Conservation (phyloP, 2,797 vertebrate genomes). For the Rhabdomys pumilio region DNA sequence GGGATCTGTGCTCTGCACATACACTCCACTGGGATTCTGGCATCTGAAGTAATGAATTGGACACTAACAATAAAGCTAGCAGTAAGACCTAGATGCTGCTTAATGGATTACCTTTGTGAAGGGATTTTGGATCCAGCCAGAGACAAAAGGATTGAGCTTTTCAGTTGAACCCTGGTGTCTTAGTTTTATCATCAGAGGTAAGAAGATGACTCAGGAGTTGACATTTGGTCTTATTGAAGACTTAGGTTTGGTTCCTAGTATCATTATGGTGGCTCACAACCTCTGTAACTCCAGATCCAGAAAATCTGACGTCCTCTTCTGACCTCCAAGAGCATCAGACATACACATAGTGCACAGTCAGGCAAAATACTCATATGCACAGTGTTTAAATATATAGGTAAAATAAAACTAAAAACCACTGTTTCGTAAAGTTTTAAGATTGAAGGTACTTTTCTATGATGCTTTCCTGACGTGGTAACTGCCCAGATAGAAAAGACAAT, state of each 20-base stretch:
- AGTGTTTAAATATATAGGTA: too few species aligned
- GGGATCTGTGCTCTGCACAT: not conserved
- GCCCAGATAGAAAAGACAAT: not conserved
- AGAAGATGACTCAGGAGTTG: not conserved
- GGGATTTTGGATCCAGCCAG: not conserved
- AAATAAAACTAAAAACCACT: not conserved
- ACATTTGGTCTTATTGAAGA: too few species aligned
- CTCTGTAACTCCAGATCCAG: too few species aligned
- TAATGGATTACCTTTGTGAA: not conserved
- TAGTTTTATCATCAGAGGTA: not conserved
- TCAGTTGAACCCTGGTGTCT: not conserved
- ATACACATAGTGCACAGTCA: too few species aligned
- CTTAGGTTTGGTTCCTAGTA: too few species aligned
- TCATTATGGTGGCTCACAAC: too few species aligned
- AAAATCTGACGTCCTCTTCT: too few species aligned
- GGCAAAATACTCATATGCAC: too few species aligned
- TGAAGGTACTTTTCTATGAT: conserved; percentile 11
- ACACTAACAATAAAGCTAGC: not conserved
- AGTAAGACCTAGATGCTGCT: too few species aligned
- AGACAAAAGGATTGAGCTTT: not conserved
- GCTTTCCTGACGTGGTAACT: not conserved
- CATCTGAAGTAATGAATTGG: not conserved
- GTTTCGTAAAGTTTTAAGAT: conserved; percentile 35
- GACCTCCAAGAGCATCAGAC: too few species aligned
- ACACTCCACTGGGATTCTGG: not conserved